These are phyloP conservation scores for Aphelenchoides besseyi DNA, from an alignment of 1,140 invertebrate species.

Conservation along the genomic window DNA sequence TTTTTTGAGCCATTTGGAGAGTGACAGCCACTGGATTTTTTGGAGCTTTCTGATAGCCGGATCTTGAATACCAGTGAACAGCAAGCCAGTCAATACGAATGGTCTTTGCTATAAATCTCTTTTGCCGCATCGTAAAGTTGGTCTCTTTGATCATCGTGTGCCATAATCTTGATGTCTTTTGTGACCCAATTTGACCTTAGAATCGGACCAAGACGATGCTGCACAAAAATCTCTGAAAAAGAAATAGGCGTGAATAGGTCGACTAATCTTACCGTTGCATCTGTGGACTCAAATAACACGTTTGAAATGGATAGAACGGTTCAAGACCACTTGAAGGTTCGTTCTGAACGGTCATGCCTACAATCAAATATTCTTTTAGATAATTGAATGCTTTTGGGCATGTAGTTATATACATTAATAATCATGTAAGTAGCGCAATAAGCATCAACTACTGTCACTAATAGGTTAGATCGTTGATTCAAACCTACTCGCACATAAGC, in stretches of 20 bases:
- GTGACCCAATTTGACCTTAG: slow-evolving; percentile 62
- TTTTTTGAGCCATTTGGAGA: no score
- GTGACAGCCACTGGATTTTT: no score
- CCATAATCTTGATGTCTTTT: slow-evolving; percentile 31
- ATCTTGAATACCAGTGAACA: slow-evolving; percentile 16
- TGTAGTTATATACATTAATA: no score
- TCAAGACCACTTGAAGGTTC: slow-evolving; percentile 65
- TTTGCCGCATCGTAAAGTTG: slow-evolving; percentile 23
- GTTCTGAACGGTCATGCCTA: no score
- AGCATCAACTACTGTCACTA: no score
- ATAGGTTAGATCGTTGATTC: no score
- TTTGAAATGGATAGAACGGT: slow-evolving; percentile 69
- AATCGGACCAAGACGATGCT: slow-evolving; percentile 15
- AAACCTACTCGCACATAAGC: no score
- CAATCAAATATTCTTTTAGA: no score
- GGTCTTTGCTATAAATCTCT: not conserved
- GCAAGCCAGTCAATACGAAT: slow-evolving; percentile 11
- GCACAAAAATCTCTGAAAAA: slow-evolving; percentile 35
- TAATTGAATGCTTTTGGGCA: no score
- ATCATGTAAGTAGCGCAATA: no score
- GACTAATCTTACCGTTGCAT: slow-evolving; percentile 31
- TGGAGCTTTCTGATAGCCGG: no score
- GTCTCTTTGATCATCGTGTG: slow-evolving; percentile 29
- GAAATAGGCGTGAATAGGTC: slow-evolving; percentile 7
- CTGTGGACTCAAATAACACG: slow-evolving; percentile 73